phyloP scores from a whole-genome alignment of 2,113 vertebrate species.

The Lanius collurio region DNA sequence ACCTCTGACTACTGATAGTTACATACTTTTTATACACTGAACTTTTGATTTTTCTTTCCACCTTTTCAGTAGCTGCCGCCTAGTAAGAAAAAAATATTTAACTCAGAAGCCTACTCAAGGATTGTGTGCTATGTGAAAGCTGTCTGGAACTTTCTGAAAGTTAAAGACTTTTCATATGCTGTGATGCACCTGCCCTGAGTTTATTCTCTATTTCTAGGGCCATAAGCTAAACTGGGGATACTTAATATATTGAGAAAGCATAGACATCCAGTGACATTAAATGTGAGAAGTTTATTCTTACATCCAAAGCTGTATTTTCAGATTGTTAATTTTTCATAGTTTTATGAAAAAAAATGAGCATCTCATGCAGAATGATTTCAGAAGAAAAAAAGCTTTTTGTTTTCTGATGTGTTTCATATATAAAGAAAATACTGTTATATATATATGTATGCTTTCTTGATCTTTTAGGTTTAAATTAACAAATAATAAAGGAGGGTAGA shows the following conservation, averaged over 20 bases:
- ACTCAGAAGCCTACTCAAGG: background rate
- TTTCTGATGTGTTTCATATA: background rate
- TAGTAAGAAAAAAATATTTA: background rate
- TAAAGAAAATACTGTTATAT: background rate
- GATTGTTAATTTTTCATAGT: background rate
- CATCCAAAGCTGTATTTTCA: background rate
- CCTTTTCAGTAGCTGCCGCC: background rate
- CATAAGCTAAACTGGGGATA: background rate
- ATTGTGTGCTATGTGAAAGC: accelerated
- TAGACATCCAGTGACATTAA: background rate
- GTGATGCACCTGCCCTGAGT: background rate
- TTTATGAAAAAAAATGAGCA: background rate
- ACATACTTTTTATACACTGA: background rate
- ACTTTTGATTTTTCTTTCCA: background rate
- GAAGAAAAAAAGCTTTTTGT: background rate
- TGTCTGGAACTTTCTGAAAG: background rate
- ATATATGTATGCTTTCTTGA: background rate
- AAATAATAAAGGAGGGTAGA: background rate
- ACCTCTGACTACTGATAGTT: background rate
- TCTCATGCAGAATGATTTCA: background rate
- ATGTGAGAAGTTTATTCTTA: background rate
- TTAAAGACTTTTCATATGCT: background rate
- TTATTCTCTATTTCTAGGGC: background rate
- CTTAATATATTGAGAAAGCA: background rate
- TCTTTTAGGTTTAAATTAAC: background rate